Evolutionary conservation across 2,113 vertebrate genomes (phyloP).

Genomic region (Melanerpes formicivorus): DNA sequence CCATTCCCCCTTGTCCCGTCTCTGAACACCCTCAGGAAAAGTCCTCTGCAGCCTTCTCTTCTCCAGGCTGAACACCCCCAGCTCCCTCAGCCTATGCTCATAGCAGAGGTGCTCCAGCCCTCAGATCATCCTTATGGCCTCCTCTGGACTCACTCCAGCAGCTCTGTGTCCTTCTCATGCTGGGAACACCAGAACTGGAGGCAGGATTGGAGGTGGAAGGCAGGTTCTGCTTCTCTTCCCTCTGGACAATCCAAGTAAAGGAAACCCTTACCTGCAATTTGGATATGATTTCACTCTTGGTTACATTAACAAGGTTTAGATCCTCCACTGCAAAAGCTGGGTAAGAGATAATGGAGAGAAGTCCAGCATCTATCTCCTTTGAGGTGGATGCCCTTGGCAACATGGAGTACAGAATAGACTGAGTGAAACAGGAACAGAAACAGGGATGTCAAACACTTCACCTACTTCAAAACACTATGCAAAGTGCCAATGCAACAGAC

Average conservation of each 20-base stretch:
- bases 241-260: background rate
- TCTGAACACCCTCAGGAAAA: no score
- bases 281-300: constrained; percentile 94
- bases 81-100: no score
- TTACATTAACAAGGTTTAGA: constrained; percentile 89
- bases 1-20: no score
- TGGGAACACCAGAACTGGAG: no score
- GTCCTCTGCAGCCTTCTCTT: no score
- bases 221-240: background rate
- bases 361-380: constrained; percentile 97
- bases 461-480: background rate
- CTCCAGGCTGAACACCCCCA: no score
- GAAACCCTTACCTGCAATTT: constrained; percentile 88
- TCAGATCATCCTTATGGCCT: no score
- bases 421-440: constrained; percentile 47
- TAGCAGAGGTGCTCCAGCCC: no score
- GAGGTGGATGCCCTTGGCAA: constrained; percentile 95
- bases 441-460: background rate
- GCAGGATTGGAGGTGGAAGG: no score
- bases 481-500: background rate
- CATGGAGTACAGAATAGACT: constrained; percentile 99
- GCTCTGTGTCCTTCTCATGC: no score
- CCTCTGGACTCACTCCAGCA: no score
- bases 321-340: constrained; percentile 98
- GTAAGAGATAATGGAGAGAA: constrained; percentile 95